A percentile compares a stretch with the other conserved stretches of the same genome.
Evolutionary conservation across 92 coral and sea anemone species (phyloP).

Genomic region (Blastomussa wellsi): DNA sequence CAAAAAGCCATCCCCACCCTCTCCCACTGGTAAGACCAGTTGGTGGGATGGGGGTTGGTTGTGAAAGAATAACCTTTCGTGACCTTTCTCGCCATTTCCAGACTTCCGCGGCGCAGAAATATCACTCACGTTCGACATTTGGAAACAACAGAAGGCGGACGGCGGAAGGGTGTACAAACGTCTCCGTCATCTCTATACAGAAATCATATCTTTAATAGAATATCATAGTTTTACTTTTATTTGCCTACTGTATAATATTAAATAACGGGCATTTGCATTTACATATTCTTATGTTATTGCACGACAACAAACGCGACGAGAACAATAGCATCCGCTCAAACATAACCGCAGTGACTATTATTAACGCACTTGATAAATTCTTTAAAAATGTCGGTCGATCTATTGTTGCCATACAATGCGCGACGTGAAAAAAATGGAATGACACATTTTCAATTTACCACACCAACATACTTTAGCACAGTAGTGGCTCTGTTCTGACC

Average conservation of each 20-base stretch:
- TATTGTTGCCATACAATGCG: conserved; percentile 7
- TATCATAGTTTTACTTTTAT: not conserved
- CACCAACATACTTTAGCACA: conserved; percentile 39
- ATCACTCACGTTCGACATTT: not conserved
- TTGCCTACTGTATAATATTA: not conserved
- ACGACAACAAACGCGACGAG: not conserved
- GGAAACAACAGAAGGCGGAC: conserved; percentile 3
- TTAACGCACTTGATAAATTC: not conserved
- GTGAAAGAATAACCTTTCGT: not conserved
- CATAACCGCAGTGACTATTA: not conserved
- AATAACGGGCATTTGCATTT: not conserved
- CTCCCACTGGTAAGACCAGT: no score
- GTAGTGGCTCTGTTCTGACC: conserved; percentile 40
- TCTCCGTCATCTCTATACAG: not conserved
- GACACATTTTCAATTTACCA: not conserved
- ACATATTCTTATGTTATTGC: not conserved
- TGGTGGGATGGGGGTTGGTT: no score
- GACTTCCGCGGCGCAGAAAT: not conserved
- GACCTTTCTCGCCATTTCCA: not conserved
- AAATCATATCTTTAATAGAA: not conserved
- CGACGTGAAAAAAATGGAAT: conserved; percentile 1
- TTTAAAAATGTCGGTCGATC: conserved; percentile 20
- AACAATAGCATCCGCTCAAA: not conserved
- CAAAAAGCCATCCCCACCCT: not conserved
- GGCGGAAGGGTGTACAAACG: not conserved